These are phyloP conservation scores for Dryas iulia DNA, from an alignment of 1,140 invertebrate genomes.

Conservation along the genomic window DNA sequence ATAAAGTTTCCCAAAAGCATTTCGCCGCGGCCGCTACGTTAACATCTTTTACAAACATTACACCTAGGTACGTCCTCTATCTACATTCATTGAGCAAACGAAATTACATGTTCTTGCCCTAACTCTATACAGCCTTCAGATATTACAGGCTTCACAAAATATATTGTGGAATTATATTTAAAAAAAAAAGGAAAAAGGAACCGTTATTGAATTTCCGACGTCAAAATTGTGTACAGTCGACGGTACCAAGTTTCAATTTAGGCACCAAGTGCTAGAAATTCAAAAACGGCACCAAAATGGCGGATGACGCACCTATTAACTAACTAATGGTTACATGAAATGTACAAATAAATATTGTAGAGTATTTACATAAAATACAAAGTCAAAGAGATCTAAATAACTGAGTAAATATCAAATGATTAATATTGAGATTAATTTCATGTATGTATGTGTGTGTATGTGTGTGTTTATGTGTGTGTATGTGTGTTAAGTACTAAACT, in stretches of 20 bases:
- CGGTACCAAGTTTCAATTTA: not conserved
- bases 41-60: not conserved
- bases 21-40: not conserved
- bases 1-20: not conserved
- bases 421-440: slow-evolving; percentile 2
- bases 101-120: not conserved
- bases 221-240: not conserved
- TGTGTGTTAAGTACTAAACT: slow-evolving; percentile 1
- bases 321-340: not conserved
- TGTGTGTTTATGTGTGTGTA: not conserved
- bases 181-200: not conserved
- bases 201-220: not conserved
- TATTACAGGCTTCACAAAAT: not conserved
- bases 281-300: not conserved
- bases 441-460: not conserved
- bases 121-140: not conserved
- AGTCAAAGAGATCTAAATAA: slow-evolving; percentile 2
- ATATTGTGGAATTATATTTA: not conserved
- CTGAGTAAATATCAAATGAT: not conserved
- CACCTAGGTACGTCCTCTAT: not conserved
- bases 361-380: slow-evolving; percentile 5
- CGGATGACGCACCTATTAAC: not conserved
- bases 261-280: not conserved
- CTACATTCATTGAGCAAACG: not conserved
- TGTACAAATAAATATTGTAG: slow-evolving; percentile 1